Evolutionary conservation across 2,113 vertebrate genomes (phyloP).

Genomic region (Alectura lathami): DNA sequence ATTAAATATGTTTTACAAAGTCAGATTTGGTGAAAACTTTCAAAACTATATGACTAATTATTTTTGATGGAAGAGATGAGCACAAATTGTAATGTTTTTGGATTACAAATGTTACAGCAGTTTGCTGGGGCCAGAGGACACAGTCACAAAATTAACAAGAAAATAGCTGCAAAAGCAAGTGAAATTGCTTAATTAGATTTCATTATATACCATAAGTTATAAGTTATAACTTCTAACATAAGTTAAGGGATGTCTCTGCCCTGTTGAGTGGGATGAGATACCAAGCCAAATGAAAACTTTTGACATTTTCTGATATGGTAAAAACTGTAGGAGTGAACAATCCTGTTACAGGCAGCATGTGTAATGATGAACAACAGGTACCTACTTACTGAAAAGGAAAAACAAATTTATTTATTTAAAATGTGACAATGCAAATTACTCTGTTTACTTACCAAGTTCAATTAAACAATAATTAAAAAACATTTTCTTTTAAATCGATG

Average conservation of each 20-base stretch:
- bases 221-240: background rate
- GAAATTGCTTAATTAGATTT: slow-evolving; percentile 42
- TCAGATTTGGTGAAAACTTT: background rate
- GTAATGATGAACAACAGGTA: background rate
- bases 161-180: slow-evolving; percentile 40
- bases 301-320: slow-evolving; percentile 26
- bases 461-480: background rate
- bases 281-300: background rate
- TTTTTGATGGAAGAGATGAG: slow-evolving; percentile 31
- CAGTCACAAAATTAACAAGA: slow-evolving; percentile 26
- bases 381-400: background rate
- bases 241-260: slow-evolving; percentile 11
- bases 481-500: background rate
- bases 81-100: background rate
- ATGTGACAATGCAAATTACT: background rate
- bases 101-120: slow-evolving; percentile 42
- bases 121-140: slow-evolving; percentile 46
- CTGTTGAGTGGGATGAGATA: slow-evolving; percentile 33
- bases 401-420: background rate
- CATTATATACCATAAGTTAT: background rate
- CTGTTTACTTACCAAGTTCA: background rate
- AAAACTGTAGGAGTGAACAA: slow-evolving; percentile 31
- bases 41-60: slow-evolving; percentile 26
- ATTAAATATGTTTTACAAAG: background rate
- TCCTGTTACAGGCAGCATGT: background rate